phyloP scores from a whole-genome alignment of 2,888 invertebrate species.

The Dichetophora obliterata region DNA sequence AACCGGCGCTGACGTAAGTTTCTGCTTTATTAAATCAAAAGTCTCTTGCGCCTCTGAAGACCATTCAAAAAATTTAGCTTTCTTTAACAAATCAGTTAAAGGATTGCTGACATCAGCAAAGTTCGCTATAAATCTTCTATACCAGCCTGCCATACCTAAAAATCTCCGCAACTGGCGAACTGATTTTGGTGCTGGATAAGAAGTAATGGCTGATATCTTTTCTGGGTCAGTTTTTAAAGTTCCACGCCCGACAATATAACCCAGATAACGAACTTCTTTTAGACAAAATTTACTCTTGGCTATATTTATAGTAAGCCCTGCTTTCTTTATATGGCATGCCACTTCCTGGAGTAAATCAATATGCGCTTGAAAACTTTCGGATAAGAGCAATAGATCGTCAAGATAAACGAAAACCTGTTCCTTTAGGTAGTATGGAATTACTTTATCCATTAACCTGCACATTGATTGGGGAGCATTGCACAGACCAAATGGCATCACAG shows the following conservation, averaged over 20 bases:
- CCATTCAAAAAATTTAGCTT: constrained; percentile 8
- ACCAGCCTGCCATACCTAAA: constrained; percentile 41
- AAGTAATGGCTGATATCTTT: constrained; percentile 33
- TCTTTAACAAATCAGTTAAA: constrained; percentile 33
- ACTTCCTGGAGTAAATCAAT: constrained; percentile 2
- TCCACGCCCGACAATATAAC: constrained; percentile 40
- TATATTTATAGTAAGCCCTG: constrained; percentile 38
- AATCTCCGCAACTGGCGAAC: constrained; percentile 34
- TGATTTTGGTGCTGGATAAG: constrained; percentile 33
- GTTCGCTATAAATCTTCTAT: constrained; percentile 25
- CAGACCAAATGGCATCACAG: constrained; percentile 27
- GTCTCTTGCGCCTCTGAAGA: constrained; percentile 36
- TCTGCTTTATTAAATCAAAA: constrained; percentile 37
- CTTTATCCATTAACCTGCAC: constrained; percentile 33
- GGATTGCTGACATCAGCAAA: constrained; percentile 28
- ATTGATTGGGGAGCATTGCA: constrained; percentile 30
- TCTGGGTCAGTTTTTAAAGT: constrained; percentile 35
- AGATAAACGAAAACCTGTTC: constrained; percentile 27
- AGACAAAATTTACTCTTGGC: constrained; percentile 38
- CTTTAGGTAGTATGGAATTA: constrained; percentile 9
- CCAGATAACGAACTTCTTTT: constrained; percentile 36
- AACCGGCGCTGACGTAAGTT: constrained; percentile 34
- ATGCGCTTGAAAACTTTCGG: constrained; percentile 32
- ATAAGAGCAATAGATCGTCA: constrained; percentile 40
- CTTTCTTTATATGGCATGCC: background rate